phyloP scores from a whole-genome alignment of 2,888 invertebrate genomes.

The Magallana nippona region DNA sequence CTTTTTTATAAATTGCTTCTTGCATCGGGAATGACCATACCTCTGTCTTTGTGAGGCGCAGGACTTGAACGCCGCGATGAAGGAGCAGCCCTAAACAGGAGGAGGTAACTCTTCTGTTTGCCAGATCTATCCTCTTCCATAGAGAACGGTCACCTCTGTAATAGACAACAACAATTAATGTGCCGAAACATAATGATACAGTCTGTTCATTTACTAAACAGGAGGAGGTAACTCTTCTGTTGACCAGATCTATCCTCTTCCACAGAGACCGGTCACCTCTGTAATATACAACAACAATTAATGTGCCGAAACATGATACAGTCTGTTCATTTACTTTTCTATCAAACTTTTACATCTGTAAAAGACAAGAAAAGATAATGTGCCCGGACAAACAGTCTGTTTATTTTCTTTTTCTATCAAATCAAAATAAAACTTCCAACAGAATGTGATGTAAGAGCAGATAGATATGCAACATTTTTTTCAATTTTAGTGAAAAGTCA shows the following conservation, averaged over 20 bases:
- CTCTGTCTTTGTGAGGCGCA: slow-evolving; percentile 90
- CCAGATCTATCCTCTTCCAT: slow-evolving; percentile 91
- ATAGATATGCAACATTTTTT: too few species aligned
- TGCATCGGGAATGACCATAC: slow-evolving; percentile 80
- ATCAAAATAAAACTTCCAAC: too few species aligned
- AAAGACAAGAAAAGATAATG: too few species aligned
- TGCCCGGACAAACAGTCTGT: too few species aligned
- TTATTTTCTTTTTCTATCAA: too few species aligned
- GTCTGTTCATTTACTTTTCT: too few species aligned
- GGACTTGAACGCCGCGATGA: slow-evolving; percentile 88
- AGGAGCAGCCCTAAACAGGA: slow-evolving; percentile 88
- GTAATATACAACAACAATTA: slow-evolving; percentile 42
- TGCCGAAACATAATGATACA: too few species aligned
- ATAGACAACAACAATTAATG: background rate
- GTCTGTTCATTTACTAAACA: slow-evolving; percentile 84
- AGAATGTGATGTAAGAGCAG: too few species aligned
- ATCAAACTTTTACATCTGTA: too few species aligned
- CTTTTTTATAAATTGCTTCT: background rate
- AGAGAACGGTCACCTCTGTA: slow-evolving; percentile 87
- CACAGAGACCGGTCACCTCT: slow-evolving; percentile 90
- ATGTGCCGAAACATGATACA: too few species aligned
- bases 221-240: slow-evolving; percentile 84
- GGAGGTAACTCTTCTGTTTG: slow-evolving; percentile 84
- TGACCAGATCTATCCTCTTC: slow-evolving; percentile 90
- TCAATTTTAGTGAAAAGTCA: too few species aligned